Base-by-base conservation (phyloP, 2,113 vertebrate species). In the Rostratula benghalensis region DNA sequence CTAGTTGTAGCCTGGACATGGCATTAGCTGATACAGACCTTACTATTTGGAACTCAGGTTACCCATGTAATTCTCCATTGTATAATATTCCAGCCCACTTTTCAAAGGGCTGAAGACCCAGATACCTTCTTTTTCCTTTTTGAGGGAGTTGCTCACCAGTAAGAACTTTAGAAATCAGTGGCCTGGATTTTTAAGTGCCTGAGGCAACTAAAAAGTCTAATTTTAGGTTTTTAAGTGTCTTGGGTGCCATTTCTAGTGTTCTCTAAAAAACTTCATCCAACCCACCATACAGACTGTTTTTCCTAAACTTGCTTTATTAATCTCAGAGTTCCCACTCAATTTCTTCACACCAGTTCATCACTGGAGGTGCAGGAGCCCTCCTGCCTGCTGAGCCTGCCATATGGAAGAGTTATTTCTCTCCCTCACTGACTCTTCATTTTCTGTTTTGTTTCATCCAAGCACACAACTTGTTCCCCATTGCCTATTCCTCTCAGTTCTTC, bases 201-300 rank as follows among this genome's bases (percentile, higher is more conserved):
- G 73, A 79, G 60, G 92, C 64, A 94, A 79, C 65, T 76, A 91
- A 77, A 90, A 90, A 75, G 15, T 39, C 92, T 96, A 93, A 84
- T 87, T 96, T 95, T 84, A 92, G 90, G 13, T 1, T 67, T 87
- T 95, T 75, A 90, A 96, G 23, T 56, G 43, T 65, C 94, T 94
- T 88, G 68, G 59, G 50, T 63, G 54, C 50, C 69, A 74, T 95
- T 94, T 95, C 92, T 67, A 86, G 75, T 95, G 37, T 86, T 94
- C 75, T 95, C 68, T 11, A 90, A 92, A 93, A 95, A 83, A 35
- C 71, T 92, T 95, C 68, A 80, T 51, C 71, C 88, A 96, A 39
- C 95, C 94, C 95, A 97, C 94, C 31, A 87, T 16, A 11, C 95
- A 95, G 94, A 97, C 96, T 95, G 95, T 96, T 97, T 96, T 96